Evolutionary conservation across 2,888 invertebrate species (phyloP), one percentile per base, ranked within the genome.

Genomic region (Limulus polyphemus): DNA sequence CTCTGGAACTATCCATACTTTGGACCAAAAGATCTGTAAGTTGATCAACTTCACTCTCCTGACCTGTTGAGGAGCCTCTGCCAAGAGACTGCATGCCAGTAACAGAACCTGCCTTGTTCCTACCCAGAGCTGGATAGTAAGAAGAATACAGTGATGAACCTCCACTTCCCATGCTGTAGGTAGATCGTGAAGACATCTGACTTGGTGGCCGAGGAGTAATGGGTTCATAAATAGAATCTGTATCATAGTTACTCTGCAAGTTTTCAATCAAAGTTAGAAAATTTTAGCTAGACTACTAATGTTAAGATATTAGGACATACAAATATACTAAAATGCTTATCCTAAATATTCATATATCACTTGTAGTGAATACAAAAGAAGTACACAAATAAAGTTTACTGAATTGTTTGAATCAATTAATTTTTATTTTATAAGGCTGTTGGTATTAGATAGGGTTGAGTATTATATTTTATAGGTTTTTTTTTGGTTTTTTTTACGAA

Each of bases 1-100:
- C 86, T 62, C 70, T 68, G 68, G 84, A 83, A 64, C 85, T 83
- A 70, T 87, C 83, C 82, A 95, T 89, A 56, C 91, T 90, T 75
- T 90, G 87, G 9, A 93, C 89, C 60, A 94, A 80, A 61, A 93
- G 81, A 78, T 90, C 85, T 32, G 93, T 93, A 57, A 95, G 79
- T 59, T 86, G 88, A 77, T 94, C 93, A 13, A 93, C 92, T 78
- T 90, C 89, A 67, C 84, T 84, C 76, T 88, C 90, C 73, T 88
- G 87, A 12, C 82, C 71, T 2, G 54, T n/a, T 11, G 59, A 46
- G n/a, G 59, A 46, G n/a, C 57, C 17, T 47, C 48, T 49, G 47
- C 11, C 55, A n/a, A 46, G 56, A 54, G 59, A 55, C 46, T 58
- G 54, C 7, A 7, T 32, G 1, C 32, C 32, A 32, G 32, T 32